phyloP scores from a whole-genome alignment of 2,113 vertebrate species.

The Pampusana beccarii region DNA sequence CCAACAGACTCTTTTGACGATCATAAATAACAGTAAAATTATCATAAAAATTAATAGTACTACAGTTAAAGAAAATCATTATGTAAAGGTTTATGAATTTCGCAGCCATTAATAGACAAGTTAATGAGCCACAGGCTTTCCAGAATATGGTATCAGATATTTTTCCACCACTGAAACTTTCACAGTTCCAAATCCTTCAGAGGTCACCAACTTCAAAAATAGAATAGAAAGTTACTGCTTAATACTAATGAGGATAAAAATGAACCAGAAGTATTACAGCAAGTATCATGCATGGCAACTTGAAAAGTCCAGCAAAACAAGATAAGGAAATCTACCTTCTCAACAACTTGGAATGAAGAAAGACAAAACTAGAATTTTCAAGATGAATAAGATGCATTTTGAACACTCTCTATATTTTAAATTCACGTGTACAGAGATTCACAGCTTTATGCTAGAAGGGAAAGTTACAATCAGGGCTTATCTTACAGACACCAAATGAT shows the following conservation, averaged over 20 bases:
- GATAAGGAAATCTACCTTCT: neutral
- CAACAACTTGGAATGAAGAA: neutral
- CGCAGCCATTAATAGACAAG: slow-evolving; percentile 62
- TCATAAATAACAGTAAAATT: slow-evolving; percentile 65
- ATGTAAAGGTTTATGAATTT: slow-evolving; percentile 74
- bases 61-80: slow-evolving; percentile 70
- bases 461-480: neutral
- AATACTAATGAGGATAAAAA: neutral
- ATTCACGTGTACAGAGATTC: neutral
- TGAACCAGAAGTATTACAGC: neutral
- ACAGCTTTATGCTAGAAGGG: neutral
- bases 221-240: slow-evolving; percentile 39
- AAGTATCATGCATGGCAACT: neutral
- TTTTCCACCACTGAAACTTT: slow-evolving; percentile 57
- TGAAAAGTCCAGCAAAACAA: neutral
- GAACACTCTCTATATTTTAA: neutral
- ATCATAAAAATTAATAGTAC: slow-evolving; percentile 67
- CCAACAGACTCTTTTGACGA: neutral
- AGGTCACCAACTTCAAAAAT: slow-evolving; percentile 64
- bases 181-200: slow-evolving; percentile 62
- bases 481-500: neutral
- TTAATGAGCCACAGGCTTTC: slow-evolving; percentile 58
- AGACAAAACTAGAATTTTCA: neutral
- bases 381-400: neutral
- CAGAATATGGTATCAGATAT: slow-evolving; percentile 55